A percentile compares a stretch with the other conserved stretches of the same genome.
phyloP scores from a whole-genome alignment of 1,140 invertebrate genomes.

The Megalopta genalis region DNA sequence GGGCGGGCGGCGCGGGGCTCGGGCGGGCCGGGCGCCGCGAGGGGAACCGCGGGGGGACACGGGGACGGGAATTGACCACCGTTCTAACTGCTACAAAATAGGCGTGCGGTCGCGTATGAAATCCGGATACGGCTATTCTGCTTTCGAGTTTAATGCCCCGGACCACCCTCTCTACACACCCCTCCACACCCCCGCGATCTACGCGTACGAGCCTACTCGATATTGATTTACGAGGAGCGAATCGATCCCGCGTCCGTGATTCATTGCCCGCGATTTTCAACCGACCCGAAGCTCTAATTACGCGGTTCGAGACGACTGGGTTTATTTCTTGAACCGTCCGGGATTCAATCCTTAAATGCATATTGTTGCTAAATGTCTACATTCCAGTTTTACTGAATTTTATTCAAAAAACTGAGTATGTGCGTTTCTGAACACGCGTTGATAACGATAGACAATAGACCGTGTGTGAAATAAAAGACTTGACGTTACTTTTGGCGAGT shows the following conservation, averaged over 20 bases:
- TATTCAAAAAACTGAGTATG: too few relatives aligned
- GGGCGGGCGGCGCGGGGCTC: neutral
- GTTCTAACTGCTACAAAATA: conserved; percentile 71
- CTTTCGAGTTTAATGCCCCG: conserved; percentile 66
- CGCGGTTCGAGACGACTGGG: too few relatives aligned
- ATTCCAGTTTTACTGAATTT: too few relatives aligned
- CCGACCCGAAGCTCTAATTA: neutral
- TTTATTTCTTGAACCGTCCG: too few relatives aligned
- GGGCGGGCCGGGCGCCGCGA: too few relatives aligned
- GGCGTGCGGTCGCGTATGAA: conserved; percentile 71
- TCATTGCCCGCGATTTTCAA: neutral
- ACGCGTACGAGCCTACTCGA: neutral
- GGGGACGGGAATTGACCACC: conserved; percentile 42
- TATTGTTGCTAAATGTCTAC: too few relatives aligned
- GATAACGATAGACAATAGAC: too few relatives aligned
- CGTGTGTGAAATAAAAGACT: too few relatives aligned
- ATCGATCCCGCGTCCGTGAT: conserved; percentile 8
- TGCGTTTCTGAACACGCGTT: too few relatives aligned
- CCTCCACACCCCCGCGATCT: conserved; percentile 22
- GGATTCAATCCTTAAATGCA: too few relatives aligned
- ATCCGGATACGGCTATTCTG: conserved; percentile 67
- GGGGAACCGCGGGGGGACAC: neutral
- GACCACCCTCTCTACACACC: too few relatives aligned
- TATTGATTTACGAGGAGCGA: conserved; percentile 19
- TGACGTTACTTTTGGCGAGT: too few relatives aligned